Evolutionary conservation across 2,888 invertebrate genomes (phyloP).

Genomic region (Dorcus hopei): DNA sequence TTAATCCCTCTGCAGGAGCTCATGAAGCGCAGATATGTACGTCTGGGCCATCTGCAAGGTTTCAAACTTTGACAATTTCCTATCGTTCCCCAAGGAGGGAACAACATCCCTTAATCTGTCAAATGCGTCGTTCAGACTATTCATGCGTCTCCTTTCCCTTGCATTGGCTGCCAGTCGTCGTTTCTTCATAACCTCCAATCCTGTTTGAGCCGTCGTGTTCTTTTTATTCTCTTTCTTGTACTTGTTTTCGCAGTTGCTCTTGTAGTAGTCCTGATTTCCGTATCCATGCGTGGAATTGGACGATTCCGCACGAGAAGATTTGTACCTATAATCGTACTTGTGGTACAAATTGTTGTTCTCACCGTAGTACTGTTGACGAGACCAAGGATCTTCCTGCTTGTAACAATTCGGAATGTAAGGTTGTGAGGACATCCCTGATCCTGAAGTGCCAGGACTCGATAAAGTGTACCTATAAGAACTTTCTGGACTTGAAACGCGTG

Average conservation of each 20-base stretch:
- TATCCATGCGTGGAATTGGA: constrained; percentile 26
- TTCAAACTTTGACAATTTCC: constrained; percentile 72
- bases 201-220: constrained; percentile 29
- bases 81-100: constrained; percentile 66
- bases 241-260: constrained; percentile 24
- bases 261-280: constrained; percentile 33
- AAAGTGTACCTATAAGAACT: constrained; percentile 35
- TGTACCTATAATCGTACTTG: constrained; percentile 35
- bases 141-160: constrained; percentile 70
- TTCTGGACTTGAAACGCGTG: constrained; percentile 44
- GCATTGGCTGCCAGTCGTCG: constrained; percentile 70
- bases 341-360: constrained; percentile 44
- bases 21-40: constrained; percentile 67
- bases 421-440: constrained; percentile 46
- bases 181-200: constrained; percentile 52
- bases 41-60: constrained; percentile 77
- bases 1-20: constrained; percentile 54
- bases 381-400: constrained; percentile 29
- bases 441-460: constrained; percentile 40
- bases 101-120: constrained; percentile 68
- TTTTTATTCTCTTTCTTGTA: constrained; percentile 23
- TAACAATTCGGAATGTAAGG: constrained; percentile 46
- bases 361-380: constrained; percentile 37
- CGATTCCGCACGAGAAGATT: constrained; percentile 16
- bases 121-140: constrained; percentile 71